Conservation (phyloP, 2,797 vertebrate genomes). For the Platyrinchus mystaceus region DNA sequence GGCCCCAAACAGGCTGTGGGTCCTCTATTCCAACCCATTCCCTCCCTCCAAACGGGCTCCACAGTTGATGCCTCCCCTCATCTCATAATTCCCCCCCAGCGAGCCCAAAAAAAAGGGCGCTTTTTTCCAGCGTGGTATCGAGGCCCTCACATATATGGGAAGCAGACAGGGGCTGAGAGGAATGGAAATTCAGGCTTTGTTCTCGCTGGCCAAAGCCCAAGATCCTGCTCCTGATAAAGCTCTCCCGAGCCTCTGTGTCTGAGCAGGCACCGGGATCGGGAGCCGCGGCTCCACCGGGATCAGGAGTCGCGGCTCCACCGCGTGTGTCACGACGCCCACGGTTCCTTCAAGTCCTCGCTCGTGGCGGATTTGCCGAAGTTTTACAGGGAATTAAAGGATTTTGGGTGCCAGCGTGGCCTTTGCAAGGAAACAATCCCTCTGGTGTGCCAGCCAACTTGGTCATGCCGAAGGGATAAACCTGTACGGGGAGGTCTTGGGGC, state of each 20-base stretch:
- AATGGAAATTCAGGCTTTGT: constrained; percentile 24
- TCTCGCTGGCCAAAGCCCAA: constrained; percentile 6
- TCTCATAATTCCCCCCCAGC: not conserved
- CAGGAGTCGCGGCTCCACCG: not conserved
- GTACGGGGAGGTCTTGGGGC: accelerated
- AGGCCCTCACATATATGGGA: not conserved
- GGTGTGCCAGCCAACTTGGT: not conserved
- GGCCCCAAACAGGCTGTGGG: accelerated
- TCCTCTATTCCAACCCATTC: not conserved
- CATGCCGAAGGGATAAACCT: not conserved
- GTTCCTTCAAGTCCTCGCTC: not conserved
- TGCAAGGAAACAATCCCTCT: not conserved
- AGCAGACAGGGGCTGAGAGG: not conserved
- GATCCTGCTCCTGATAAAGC: constrained; percentile 2
- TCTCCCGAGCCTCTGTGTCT: not conserved
- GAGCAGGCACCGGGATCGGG: not conserved
- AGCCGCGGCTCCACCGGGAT: not conserved
- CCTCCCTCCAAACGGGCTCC: not conserved
- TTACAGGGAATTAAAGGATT: constrained; percentile 39
- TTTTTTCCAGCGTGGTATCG: not conserved
- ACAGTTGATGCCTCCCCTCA: not conserved
- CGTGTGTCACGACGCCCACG: accelerated
- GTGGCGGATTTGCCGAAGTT: not conserved
- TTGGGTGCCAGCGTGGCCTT: not conserved
- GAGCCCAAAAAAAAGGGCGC: not conserved